These are phyloP conservation scores for Mimumesa dahlbomi DNA, from an alignment of 2,888 invertebrate genomes.

Conservation along the genomic window DNA sequence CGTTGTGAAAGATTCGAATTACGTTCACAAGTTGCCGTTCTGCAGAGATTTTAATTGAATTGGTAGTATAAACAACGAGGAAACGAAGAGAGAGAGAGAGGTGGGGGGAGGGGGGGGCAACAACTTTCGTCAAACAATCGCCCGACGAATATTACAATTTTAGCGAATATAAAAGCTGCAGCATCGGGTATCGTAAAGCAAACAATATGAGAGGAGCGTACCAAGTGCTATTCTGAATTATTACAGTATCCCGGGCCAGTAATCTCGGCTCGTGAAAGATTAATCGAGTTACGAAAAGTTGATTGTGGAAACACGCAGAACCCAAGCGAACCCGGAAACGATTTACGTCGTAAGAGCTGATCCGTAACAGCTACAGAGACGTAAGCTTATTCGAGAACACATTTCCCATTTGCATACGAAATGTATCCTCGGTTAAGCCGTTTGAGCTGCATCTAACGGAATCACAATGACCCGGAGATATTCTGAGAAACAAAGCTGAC, in stretches of 20 bases:
- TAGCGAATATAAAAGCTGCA: neutral
- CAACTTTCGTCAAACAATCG: neutral
- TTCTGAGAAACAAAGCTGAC: conserved; percentile 55
- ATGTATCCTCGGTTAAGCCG: conserved; percentile 64
- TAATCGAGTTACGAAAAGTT: conserved; percentile 54
- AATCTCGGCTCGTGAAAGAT: conserved; percentile 37
- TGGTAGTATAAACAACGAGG: neutral
- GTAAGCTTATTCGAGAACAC: conserved; percentile 67
- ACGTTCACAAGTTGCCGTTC: no score
- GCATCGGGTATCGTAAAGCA: neutral
- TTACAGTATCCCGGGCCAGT: neutral
- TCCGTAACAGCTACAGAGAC: conserved; percentile 65
- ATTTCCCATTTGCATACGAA: conserved; percentile 69
- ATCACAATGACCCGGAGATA: conserved; percentile 65
- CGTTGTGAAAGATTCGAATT: no score
- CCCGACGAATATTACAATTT: no score
- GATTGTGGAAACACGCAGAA: conserved; percentile 42
- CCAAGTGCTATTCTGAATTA: conserved; percentile 21
- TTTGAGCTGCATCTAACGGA: conserved; percentile 66
- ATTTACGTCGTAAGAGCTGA: conserved; percentile 61
- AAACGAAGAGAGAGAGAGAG: no score
- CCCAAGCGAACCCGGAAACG: conserved; percentile 50
- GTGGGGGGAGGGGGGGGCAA: no score
- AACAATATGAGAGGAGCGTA: neutral
- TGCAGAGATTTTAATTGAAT: no score